Base-by-base conservation (phyloP, 2,113 vertebrate genomes). In the Poeciliopsis prolifica region DNA sequence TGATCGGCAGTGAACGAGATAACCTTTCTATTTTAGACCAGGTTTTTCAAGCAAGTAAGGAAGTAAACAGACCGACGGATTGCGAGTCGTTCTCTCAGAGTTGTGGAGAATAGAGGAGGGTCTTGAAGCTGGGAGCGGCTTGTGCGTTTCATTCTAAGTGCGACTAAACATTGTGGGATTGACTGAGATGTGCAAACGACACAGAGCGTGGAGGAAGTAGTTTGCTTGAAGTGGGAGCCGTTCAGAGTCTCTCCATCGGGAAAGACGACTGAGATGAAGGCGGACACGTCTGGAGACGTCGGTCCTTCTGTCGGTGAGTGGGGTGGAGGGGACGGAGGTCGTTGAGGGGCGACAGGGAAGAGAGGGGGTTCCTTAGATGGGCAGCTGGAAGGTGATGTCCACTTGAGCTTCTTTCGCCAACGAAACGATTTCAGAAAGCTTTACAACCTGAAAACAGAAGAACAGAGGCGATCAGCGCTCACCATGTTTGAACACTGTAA, bases 371-470 rank as follows among this genome's bases (percentile, higher is more conserved):
- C 63, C 31, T 96, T 94, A 99, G 92, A 99, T 97, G 68, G 98
- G 97, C 92, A 99, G 93, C 91, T 99, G 97, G 93, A 99, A 99
- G 91, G 97, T 97, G 89, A 99, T 97, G 89, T 98, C 97, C 88
- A 99, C 96, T 31, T 98, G 97, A 83, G 97, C 97, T 89, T 97
- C 95, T 77, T 98, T 99, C 37, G 98, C 98, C 93, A 99, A 89
- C 0, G 68, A 97, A 65, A 99, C 96, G 61, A 99, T 99, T 94
- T 98, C 97, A 85, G 97, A 99, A 74, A 99, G 97, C 84, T 97
- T 98, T 67, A 99, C 97, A 87, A 99, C 97, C 98, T 81, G 74
- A 22, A 29, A 68, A 42, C 22, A 65, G 60, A 76, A 61, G 60
- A 76, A 3, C 35, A 37, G 35, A 37, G 35, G 35, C 10, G 35